Evolutionary conservation across 2,888 invertebrate species (phyloP).

Genomic region (Apoderus coryli): DNA sequence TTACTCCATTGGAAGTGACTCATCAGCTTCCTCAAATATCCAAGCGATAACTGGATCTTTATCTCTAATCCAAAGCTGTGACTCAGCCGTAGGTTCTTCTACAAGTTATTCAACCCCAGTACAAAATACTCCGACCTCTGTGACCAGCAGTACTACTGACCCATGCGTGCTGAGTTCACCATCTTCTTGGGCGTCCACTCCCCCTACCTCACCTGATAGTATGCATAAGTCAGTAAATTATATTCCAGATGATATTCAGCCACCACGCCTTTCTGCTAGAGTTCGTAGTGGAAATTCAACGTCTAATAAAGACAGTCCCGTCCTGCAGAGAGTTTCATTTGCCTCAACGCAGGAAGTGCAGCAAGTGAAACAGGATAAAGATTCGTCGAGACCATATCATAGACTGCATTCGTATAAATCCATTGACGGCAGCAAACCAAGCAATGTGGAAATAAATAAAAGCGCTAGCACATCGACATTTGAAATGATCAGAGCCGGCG

Average conservation of each 20-base stretch:
- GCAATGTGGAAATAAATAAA: constrained; percentile 15
- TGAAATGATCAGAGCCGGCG: constrained; percentile 9
- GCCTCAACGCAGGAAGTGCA: constrained; percentile 41
- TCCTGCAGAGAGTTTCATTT: constrained; percentile 44
- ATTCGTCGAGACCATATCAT: constrained; percentile 23
- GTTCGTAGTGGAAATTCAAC: constrained; percentile 20
- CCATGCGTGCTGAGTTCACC: constrained; percentile 36
- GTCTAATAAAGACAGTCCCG: constrained; percentile 26
- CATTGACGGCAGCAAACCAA: constrained; percentile 10
- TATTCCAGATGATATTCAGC: constrained; percentile 34
- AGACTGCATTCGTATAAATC: constrained; percentile 23
- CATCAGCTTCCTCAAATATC: constrained; percentile 28
- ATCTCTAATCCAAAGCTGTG: constrained; percentile 33
- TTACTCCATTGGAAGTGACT: constrained; percentile 36
- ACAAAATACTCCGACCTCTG: constrained; percentile 32
- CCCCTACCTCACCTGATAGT: constrained; percentile 42
- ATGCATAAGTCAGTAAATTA: constrained; percentile 38
- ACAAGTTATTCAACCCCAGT: constrained; percentile 40
- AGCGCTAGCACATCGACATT: constrained; percentile 11
- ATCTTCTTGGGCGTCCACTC: constrained; percentile 43
- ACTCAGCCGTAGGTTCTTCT: constrained; percentile 53
- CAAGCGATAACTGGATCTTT: constrained; percentile 32
- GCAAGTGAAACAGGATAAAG: constrained; percentile 20
- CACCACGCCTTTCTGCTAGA: constrained; percentile 16
- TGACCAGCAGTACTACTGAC: constrained; percentile 30